Evolutionary conservation across 2,113 vertebrate genomes (phyloP).

Genomic region (Amazona vittata): DNA sequence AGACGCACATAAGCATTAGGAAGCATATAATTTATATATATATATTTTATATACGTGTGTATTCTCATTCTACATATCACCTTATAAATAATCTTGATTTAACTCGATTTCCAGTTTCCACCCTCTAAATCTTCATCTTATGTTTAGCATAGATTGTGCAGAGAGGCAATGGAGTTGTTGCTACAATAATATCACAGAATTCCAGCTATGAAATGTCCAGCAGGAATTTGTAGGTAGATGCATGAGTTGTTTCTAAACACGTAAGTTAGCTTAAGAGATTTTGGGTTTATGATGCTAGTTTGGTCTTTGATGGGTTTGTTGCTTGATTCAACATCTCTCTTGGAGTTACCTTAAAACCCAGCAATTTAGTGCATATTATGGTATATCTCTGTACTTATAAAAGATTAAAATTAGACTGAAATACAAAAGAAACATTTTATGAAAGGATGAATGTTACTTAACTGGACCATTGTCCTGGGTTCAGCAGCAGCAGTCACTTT

Average conservation of each 20-base stretch:
- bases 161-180: accelerated
- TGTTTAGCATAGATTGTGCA: background rate
- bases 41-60: background rate
- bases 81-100: background rate
- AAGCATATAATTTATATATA: background rate
- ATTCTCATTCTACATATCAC: background rate
- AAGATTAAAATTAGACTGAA: background rate
- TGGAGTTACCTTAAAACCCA: background rate
- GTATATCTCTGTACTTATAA: background rate
- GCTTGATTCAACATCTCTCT: background rate
- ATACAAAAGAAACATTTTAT: background rate
- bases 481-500: no score
- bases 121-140: background rate
- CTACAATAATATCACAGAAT: background rate
- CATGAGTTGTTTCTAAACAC: background rate
- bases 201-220: background rate
- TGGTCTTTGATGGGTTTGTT: background rate
- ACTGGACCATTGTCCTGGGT: background rate
- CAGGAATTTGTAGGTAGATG: background rate
- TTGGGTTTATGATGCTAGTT: background rate
- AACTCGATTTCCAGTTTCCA: background rate
- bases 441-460: background rate
- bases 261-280: background rate
- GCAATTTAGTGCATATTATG: background rate
- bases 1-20: background rate